phyloP scores from a whole-genome alignment of 2,888 invertebrate species.

The Alviniconcha strummeri region DNA sequence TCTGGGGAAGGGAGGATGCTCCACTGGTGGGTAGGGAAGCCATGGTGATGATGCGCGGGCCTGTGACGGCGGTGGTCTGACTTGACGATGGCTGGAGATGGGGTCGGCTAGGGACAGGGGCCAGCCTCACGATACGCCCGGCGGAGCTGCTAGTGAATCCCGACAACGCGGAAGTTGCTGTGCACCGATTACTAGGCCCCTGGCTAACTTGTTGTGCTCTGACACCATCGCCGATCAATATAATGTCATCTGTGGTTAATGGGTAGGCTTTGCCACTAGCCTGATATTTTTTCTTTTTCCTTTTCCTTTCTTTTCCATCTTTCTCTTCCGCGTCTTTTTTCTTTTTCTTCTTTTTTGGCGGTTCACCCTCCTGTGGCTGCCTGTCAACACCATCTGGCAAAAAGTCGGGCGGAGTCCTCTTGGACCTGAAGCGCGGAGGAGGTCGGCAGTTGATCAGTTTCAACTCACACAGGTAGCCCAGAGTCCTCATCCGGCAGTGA shows the following conservation, averaged over 20 bases:
- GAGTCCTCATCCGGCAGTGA: slow-evolving; percentile 25
- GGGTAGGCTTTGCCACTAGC: background rate
- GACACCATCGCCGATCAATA: too few relatives aligned
- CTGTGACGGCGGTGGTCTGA: background rate
- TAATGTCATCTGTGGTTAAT: too few relatives aligned
- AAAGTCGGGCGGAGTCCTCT: too few relatives aligned
- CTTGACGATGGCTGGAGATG: background rate
- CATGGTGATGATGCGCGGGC: background rate
- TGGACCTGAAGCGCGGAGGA: background rate
- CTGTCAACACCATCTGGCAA: background rate
- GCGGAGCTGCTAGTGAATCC: background rate
- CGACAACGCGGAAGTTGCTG: background rate
- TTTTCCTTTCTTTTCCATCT: background rate
- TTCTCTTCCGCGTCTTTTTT: background rate
- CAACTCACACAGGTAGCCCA: slow-evolving; percentile 19
- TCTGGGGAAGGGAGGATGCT: background rate
- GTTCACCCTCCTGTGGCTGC: background rate
- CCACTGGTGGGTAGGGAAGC: background rate
- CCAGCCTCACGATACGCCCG: background rate
- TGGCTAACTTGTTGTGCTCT: too few relatives aligned
- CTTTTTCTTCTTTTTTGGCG: background rate
- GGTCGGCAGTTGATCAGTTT: slow-evolving; percentile 18
- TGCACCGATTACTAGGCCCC: background rate
- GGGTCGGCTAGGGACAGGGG: background rate
- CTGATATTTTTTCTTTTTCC: background rate